Evolutionary conservation across 2,888 invertebrate species (phyloP), one percentile per base, ranked within the genome.

Genomic region (Scaptomyza polygonia): DNA sequence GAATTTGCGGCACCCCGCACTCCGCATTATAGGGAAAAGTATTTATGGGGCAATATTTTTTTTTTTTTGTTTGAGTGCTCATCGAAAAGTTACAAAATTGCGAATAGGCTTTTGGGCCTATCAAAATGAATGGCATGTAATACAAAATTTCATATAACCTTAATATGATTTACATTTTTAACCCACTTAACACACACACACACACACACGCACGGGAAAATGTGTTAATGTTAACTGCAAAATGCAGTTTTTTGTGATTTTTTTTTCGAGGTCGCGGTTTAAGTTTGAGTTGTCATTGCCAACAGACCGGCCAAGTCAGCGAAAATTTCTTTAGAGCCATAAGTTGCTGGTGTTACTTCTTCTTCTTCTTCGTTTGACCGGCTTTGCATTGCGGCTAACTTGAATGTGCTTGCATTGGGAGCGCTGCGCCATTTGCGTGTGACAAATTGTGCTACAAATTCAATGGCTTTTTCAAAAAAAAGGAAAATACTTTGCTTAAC

Each of bases 371-470:
- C 43, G 54, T 62, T 72, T 58, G 62, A 49, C 54, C 59, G 63
- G 49, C 49, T 63, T 61, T 61, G 61, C 48, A 62, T 63, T 52
- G 58, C 32, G 48, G 32, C 30, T 43, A 57, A 61, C 73, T 77
- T 76, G 73, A 56, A 57, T 69, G 68, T 49, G 79, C 65, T 72
- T 69, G 62, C 61, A 64, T 45, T 75, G 79, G 43, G 47, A 67
- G 77, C 67, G 73, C 67, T 72, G 61, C 73, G 54, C 44, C 62
- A 59, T 77, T 62, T 67, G 75, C 59, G 45, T 59, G 55, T 53
- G 63, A 65, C 52, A 77, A 72, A 63, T 83, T 72, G 77, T 72
- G 80, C 69, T 72, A 48, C 71, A 75, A 76, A 72, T 72, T 56
- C 75, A 81, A 62, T 62, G 47, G 32, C 29, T 61, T 61, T 32